Evolutionary conservation across 2,797 vertebrate genomes (phyloP).

Genomic region (Rallus crepitans): DNA sequence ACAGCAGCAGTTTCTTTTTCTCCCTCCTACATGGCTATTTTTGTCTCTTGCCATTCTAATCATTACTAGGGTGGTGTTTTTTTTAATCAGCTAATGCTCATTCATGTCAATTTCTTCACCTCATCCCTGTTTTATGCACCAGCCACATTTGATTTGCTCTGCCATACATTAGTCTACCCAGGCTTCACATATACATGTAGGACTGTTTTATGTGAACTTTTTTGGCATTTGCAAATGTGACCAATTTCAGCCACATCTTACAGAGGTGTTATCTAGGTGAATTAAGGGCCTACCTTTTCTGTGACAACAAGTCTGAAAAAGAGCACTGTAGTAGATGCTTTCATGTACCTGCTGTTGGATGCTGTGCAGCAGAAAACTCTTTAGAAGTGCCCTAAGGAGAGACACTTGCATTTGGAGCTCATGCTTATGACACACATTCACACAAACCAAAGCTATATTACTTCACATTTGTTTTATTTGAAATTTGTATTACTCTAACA

Average conservation of each 20-base stretch:
- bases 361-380: rapidly evolving
- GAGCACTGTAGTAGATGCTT: background rate
- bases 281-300: background rate
- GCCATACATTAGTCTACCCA: background rate
- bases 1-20: background rate
- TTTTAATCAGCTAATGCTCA: background rate
- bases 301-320: background rate
- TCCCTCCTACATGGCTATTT: background rate
- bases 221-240: background rate
- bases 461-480: background rate
- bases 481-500: background rate
- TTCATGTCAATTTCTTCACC: background rate
- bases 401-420: background rate
- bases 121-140: background rate
- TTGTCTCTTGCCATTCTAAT: background rate
- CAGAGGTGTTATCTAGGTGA: background rate
- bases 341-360: background rate
- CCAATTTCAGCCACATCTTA: background rate
- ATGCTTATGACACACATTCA: background rate
- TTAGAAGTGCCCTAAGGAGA: background rate
- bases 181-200: background rate
- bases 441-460: background rate
- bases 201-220: background rate
- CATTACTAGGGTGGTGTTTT: background rate
- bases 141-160: background rate